phyloP scores from a whole-genome alignment of 2,888 invertebrate genomes.

The Parthenolecanium corni region DNA sequence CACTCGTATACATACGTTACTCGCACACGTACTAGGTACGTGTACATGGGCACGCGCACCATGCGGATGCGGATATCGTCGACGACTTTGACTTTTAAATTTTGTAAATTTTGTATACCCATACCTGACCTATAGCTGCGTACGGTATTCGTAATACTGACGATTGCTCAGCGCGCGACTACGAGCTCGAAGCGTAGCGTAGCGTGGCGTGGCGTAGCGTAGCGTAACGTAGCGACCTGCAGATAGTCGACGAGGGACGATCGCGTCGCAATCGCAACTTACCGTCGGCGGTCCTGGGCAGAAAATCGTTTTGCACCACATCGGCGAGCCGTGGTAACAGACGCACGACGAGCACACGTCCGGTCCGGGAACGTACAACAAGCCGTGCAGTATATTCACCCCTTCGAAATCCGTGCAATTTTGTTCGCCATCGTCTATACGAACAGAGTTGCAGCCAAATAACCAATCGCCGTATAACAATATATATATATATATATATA shows the following conservation, averaged over 20 bases:
- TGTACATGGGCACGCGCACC: too few species aligned
- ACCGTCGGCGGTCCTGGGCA: constrained; percentile 70
- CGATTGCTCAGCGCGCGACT: too few species aligned
- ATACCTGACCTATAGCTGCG: too few species aligned
- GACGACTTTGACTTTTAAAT: too few species aligned
- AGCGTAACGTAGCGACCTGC: constrained; percentile 5
- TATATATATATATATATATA: too few species aligned
- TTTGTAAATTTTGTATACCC: too few species aligned
- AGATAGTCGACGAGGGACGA: background rate
- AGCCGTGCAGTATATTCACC: constrained; percentile 61
- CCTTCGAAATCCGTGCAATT: constrained; percentile 77
- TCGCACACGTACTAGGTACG: too few species aligned
- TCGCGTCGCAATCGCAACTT: too few species aligned
- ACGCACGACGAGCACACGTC: constrained; percentile 75
- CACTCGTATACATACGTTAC: too few species aligned
- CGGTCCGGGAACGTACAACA: constrained; percentile 72
- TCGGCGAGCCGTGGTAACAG: constrained; percentile 72
- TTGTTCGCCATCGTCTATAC: constrained; percentile 45
- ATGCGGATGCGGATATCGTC: too few species aligned
- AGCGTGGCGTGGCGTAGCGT: background rate
- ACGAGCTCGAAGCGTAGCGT: background rate
- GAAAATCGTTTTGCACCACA: constrained; percentile 79
- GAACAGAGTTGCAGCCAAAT: background rate
- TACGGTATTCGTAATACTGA: too few species aligned
- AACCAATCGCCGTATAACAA: too few species aligned